A percentile compares a stretch with the other conserved stretches of the same genome.
Conservation (phyloP, 2,888 invertebrate genomes). For the Hirtodrosophila alboralis region DNA sequence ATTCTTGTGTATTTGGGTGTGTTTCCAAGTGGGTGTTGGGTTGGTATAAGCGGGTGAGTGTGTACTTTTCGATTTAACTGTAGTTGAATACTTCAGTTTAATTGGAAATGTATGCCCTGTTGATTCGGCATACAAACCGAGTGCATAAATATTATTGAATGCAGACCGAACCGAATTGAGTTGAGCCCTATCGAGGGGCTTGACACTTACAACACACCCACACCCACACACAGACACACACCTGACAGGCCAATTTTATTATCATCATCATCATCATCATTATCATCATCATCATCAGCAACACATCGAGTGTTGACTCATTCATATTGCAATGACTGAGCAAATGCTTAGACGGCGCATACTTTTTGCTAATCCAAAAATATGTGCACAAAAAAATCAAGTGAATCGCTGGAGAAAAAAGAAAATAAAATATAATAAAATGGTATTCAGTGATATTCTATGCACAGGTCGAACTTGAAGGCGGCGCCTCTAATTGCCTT, state of each 20-base stretch:
- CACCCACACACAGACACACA: constrained; percentile 13
- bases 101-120: constrained; percentile 76
- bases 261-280: constrained; percentile 21
- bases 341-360: constrained; percentile 41
- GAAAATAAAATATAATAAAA: constrained; percentile 20
- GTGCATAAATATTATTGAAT: constrained; percentile 77
- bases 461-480: constrained; percentile 20
- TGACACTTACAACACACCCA: constrained; percentile 47
- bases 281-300: constrained; percentile 25
- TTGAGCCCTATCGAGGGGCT: constrained; percentile 51
- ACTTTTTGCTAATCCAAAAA: constrained; percentile 53
- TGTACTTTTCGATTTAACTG: constrained; percentile 44
- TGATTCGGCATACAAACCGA: constrained; percentile 58
- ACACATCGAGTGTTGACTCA: constrained; percentile 56
- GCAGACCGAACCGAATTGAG: constrained; percentile 47
- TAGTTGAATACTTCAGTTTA: constrained; percentile 75
- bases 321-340: constrained; percentile 58
- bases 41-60: constrained; percentile 15
- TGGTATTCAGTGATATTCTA: constrained; percentile 41
- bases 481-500: constrained; percentile 64
- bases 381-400: constrained; percentile 11
- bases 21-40: too few relatives aligned
- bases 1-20: background rate
- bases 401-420: background rate
- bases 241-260: constrained; percentile 54